Conservation (phyloP, 2,888 invertebrate species). For the Iphiclides podalirius region DNA sequence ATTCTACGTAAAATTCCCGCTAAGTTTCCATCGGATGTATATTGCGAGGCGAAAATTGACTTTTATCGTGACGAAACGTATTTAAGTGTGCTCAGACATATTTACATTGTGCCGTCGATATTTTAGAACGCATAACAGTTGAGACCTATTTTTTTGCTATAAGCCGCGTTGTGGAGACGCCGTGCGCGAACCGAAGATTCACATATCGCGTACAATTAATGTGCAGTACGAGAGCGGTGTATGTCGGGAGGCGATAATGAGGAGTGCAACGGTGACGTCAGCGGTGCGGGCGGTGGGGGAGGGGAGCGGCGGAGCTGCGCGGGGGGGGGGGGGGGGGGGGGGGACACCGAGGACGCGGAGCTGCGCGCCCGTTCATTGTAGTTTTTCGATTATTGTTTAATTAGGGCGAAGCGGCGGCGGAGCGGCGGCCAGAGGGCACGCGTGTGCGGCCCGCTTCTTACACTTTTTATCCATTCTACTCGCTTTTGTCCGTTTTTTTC, state of each 20-base stretch:
- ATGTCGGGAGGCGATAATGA: slow-evolving; percentile 73
- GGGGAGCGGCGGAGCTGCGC: slow-evolving; percentile 41
- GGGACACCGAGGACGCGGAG: slow-evolving; percentile 47
- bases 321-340: slow-evolving; percentile 34
- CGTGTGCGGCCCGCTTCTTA: slow-evolving; percentile 56
- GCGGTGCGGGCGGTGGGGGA: slow-evolving; percentile 30
- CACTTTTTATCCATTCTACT: too few relatives aligned
- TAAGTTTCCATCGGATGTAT: too few relatives aligned
- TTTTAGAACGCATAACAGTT: too few relatives aligned
- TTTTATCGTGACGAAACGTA: too few relatives aligned
- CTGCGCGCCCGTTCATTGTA: slow-evolving; percentile 79
- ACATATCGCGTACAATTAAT: slow-evolving; percentile 19
- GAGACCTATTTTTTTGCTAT: too few relatives aligned
- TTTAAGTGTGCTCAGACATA: too few relatives aligned
- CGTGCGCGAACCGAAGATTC: not conserved
- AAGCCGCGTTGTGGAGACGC: too few relatives aligned
- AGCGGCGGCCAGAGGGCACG: slow-evolving; percentile 68
- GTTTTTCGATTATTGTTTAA: slow-evolving; percentile 81
- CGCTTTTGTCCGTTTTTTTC: too few relatives aligned
- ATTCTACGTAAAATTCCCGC: not conserved
- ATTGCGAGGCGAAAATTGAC: too few relatives aligned
- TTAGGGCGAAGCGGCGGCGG: slow-evolving; percentile 80
- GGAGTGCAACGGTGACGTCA: slow-evolving; percentile 76
- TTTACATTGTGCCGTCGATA: too few relatives aligned
- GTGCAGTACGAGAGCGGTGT: slow-evolving; percentile 25